phyloP scores from a whole-genome alignment of 1,140 invertebrate genomes.

The Myzus persicae region DNA sequence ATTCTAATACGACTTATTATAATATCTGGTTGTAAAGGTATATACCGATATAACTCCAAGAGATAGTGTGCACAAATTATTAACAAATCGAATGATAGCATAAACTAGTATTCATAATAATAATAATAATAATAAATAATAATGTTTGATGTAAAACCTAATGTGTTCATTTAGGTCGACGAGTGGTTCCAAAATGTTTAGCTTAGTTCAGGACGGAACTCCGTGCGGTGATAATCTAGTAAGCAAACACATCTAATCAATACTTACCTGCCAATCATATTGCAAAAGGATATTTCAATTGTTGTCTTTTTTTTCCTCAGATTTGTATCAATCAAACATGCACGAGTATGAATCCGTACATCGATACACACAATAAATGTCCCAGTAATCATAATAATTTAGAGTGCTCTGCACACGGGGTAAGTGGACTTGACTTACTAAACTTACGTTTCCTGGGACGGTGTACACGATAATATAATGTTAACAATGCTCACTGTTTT shows the following conservation, averaged over 20 bases:
- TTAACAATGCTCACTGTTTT: conserved; percentile 34
- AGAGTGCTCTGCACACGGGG: conserved; percentile 93
- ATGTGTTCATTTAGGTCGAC: conserved; percentile 70
- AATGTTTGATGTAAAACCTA: background rate
- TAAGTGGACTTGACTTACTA: conserved; percentile 67
- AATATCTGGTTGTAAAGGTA: background rate
- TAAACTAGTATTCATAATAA: background rate
- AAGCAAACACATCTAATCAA: conserved; percentile 61
- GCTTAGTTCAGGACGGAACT: conserved; percentile 86
- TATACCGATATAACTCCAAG: background rate
- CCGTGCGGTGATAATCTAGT: conserved; percentile 89
- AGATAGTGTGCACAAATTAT: background rate
- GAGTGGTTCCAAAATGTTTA: conserved; percentile 71
- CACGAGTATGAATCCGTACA: conserved; percentile 80
- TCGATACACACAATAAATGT: conserved; percentile 82
- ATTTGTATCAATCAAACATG: conserved; percentile 94
- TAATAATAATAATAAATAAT: background rate
- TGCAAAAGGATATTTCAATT: background rate
- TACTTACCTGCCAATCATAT: background rate
- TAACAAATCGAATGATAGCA: too few species aligned
- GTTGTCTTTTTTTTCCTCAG: conserved; percentile 64
- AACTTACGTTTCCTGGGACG: background rate
- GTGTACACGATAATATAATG: conserved; percentile 21
- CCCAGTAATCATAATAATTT: conserved; percentile 85
- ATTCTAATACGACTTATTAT: background rate